phyloP scores from a whole-genome alignment of 2,888 invertebrate species.

The Orchestes rusci region DNA sequence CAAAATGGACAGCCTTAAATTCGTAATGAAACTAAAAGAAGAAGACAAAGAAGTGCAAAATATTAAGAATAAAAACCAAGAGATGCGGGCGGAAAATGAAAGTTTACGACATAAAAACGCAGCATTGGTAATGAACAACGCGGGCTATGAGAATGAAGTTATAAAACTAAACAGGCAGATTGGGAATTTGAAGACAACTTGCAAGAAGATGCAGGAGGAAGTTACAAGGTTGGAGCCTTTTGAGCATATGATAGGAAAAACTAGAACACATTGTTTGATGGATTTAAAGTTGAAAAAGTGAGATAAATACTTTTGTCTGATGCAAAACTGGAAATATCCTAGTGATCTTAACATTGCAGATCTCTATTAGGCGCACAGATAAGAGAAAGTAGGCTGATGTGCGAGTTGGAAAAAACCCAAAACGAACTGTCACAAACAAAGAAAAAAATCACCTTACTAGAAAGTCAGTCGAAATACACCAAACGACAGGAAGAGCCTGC shows the following conservation, averaged over 20 bases:
- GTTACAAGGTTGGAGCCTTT: slow-evolving; percentile 49
- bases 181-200: slow-evolving; percentile 46
- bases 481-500: slow-evolving; percentile 29
- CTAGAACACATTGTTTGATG: too few species aligned
- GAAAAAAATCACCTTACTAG: slow-evolving; percentile 28
- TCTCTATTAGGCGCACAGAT: slow-evolving; percentile 45
- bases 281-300: too few species aligned
- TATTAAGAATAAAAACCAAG: slow-evolving; percentile 35
- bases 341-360: too few species aligned
- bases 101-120: slow-evolving; percentile 36
- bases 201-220: slow-evolving; percentile 48
- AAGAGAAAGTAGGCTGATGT: slow-evolving; percentile 42
- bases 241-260: too few species aligned
- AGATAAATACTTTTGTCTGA: too few species aligned
- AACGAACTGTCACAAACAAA: slow-evolving; percentile 36
- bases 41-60: slow-evolving; percentile 44
- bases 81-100: slow-evolving; percentile 37
- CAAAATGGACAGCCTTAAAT: slow-evolving; percentile 55
- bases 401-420: slow-evolving; percentile 41
- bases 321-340: too few species aligned
- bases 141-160: slow-evolving; percentile 46
- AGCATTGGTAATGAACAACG: slow-evolving; percentile 42
- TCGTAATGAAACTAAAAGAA: slow-evolving; percentile 52
- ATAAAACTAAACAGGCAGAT: slow-evolving; percentile 51
- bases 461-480: slow-evolving; percentile 27